phyloP scores from a whole-genome alignment of 2,888 invertebrate species.

The Latrodectus elegans region DNA sequence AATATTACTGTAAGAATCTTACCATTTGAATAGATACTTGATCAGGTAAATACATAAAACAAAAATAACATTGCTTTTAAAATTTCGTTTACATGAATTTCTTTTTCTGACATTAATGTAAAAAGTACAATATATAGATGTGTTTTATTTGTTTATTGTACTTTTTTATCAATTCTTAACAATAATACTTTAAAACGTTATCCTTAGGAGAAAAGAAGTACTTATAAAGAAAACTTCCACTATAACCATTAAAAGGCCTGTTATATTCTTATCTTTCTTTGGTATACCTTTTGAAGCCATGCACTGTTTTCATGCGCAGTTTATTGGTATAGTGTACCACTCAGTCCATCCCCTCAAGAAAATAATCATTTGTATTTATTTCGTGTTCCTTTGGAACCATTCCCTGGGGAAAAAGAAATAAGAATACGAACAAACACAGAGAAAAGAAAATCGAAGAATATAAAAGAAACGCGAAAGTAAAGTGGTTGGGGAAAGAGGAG shows the following conservation, averaged over 20 bases:
- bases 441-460: not conserved
- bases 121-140: no score
- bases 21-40: no score
- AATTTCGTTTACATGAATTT: no score
- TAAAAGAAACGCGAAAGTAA: conserved; percentile 25
- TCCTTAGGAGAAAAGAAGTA: conserved; percentile 5
- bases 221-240: conserved; percentile 30
- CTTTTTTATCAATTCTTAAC: conserved; percentile 14
- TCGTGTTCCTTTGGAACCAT: conserved; percentile 25
- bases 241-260: conserved; percentile 37
- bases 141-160: conserved; percentile 27
- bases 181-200: conserved; percentile 46
- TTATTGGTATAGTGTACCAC: no score
- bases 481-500: not conserved
- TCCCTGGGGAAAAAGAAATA: conserved; percentile 17
- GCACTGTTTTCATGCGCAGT: not conserved
- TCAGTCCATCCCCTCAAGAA: conserved; percentile 14
- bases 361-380: conserved; percentile 54
- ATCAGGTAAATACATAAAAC: no score
- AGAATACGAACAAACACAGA: not conserved
- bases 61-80: no score
- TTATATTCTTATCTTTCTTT: conserved; percentile 14
- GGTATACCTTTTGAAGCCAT: not conserved
- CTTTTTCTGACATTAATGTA: no score
- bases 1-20: no score